Percentiles rank a stretch among this genome's conserved stretches.
These are phyloP conservation scores for Vesta saturnalis DNA, from an alignment of 2,888 invertebrate species.

Conservation along the genomic window DNA sequence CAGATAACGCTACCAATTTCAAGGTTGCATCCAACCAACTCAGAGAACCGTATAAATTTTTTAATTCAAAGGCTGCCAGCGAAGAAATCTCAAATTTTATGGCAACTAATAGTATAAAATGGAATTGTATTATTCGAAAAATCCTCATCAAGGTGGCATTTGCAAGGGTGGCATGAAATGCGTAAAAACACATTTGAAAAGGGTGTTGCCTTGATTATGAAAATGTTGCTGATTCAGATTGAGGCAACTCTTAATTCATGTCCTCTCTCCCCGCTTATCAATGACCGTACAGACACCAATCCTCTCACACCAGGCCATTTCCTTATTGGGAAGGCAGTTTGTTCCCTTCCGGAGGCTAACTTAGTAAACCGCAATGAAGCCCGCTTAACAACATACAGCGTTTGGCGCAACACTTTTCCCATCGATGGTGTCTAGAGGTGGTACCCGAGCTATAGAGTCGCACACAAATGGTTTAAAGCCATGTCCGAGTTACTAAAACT, in stretches of 20 bases:
- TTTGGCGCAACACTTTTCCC: constrained; percentile 31
- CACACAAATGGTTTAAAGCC: too few relatives aligned
- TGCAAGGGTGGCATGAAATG: background rate
- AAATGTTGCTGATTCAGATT: too few relatives aligned
- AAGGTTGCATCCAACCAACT: constrained; percentile 22
- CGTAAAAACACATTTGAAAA: background rate
- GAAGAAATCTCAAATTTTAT: background rate
- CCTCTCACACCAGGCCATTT: too few relatives aligned
- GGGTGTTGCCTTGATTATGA: background rate
- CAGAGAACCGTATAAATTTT: background rate
- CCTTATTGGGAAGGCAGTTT: constrained; percentile 38
- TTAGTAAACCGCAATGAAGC: constrained; percentile 7
- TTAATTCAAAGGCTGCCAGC: background rate
- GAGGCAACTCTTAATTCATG: too few relatives aligned
- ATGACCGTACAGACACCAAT: background rate
- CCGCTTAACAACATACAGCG: constrained; percentile 18
- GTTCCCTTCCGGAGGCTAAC: constrained; percentile 22
- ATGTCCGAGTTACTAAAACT: constrained; percentile 10
- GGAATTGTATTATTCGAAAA: background rate
- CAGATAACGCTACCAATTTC: too few relatives aligned
- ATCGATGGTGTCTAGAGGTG: constrained; percentile 31
- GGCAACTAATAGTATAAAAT: too few relatives aligned
- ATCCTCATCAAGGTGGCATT: background rate
- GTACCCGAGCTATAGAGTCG: constrained; percentile 29
- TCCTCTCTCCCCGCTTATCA: background rate